Evolutionary conservation across 2,113 vertebrate species (phyloP).

Genomic region (Malurus alboscapulatus): DNA sequence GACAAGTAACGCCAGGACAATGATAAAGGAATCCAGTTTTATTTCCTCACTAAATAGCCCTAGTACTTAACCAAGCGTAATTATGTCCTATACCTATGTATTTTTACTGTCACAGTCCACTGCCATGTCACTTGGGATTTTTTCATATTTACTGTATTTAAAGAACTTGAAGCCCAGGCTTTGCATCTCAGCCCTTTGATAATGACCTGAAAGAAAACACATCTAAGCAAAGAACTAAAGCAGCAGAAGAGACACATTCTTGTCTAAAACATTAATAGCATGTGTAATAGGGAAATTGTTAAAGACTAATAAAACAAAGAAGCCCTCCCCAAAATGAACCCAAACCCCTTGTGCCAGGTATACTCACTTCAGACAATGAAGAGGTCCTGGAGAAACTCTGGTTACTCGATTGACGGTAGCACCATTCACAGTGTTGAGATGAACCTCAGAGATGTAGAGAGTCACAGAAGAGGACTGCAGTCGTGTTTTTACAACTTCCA

Average conservation of each 20-base stretch:
- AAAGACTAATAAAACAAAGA: not conserved
- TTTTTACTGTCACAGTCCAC: not conserved
- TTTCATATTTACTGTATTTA: not conserved
- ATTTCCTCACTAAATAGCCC: not conserved
- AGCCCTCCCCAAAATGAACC: not conserved
- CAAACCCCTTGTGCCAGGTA: not conserved
- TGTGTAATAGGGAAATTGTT: not conserved
- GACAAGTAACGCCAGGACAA: not conserved
- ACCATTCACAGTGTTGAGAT: constrained; percentile 89
- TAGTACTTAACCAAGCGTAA: not conserved
- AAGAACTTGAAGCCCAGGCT: not conserved
- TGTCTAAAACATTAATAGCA: not conserved
- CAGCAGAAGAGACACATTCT: not conserved
- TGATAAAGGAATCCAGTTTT: not conserved
- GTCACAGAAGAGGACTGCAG: constrained; percentile 94
- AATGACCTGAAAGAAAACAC: not conserved
- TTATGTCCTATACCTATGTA: accelerated
- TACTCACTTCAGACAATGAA: constrained; percentile 95
- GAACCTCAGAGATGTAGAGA: constrained; percentile 93
- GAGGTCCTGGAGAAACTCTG: constrained; percentile 89
- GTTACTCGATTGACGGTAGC: constrained; percentile 83
- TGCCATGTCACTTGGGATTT: not conserved
- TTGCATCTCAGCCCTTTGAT: not conserved
- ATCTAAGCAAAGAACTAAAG: not conserved
- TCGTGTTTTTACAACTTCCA: constrained; percentile 98